A percentile compares a stretch with the other conserved stretches of the same genome.
These are phyloP conservation scores for Centroberyx gerrardi DNA, from an alignment of 2,797 vertebrate species.

Conservation along the genomic window DNA sequence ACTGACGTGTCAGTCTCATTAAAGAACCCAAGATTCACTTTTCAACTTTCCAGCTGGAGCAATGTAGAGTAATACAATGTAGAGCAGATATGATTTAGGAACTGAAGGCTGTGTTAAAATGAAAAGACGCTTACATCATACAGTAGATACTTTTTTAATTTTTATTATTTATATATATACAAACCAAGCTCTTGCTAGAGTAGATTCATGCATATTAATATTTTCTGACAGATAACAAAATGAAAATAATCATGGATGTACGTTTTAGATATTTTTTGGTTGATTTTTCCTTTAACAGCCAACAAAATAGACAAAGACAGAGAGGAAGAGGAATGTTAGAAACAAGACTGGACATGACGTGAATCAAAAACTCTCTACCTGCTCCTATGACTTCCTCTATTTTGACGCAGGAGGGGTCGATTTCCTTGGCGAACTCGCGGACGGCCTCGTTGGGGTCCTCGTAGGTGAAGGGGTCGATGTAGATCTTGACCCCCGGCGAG, in stretches of 20 bases:
- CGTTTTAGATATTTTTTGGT: background rate
- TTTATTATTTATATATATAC: background rate
- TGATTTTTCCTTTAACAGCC: background rate
- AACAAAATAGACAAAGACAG: background rate
- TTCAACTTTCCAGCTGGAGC: conserved; percentile 2
- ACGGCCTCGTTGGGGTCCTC: conserved; percentile 97
- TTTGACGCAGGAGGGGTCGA: conserved; percentile 96
- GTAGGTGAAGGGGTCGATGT: conserved; percentile 97
- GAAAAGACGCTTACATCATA: no score
- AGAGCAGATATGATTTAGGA: background rate
- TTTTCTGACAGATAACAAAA: background rate
- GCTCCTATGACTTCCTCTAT: conserved; percentile 98
- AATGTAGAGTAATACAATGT: background rate
- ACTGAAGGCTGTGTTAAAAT: background rate
- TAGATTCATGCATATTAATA: background rate
- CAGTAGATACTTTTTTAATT: no score
- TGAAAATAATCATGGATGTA: conserved; percentile 9
- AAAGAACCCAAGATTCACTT: conserved; percentile 52
- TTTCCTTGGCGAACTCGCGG: conserved; percentile 96
- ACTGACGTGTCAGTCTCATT: conserved; percentile 53
- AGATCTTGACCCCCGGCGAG: conserved; percentile 97
- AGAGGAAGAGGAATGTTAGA: background rate
- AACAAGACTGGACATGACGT: background rate
- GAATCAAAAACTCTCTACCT: conserved; percentile 80
- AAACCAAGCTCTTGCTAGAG: background rate